Base-by-base conservation (phyloP, 30 jellyfish, hydroid and myxozoan species). In the Morbakka virulenta region DNA sequence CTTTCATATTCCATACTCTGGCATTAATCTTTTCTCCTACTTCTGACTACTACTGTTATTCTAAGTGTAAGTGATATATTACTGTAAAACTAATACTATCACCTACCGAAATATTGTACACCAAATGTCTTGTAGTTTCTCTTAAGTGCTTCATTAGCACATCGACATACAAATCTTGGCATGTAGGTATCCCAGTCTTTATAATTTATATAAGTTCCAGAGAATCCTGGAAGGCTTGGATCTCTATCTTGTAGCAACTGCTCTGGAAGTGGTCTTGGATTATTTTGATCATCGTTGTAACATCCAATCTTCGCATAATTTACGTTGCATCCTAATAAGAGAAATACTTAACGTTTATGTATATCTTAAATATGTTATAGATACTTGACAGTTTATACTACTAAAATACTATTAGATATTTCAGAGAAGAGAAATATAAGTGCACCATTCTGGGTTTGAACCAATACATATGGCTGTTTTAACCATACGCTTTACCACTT, bases 221-320 rank as follows among this genome's bases (percentile, higher is more conserved):
- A 70, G 65, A 64, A 81, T 3, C 67, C 86, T 11, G 92, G 65
- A 2, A 77, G 67, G 29, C 78, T 72, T 13, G 86, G 85, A 51
- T 87, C 75, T 25, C 74, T 74, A 66, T 91, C 98, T 2, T 85
- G 77, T 68, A 91, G 74, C 64, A 91, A 69, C 50, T 65, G 79
- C 32, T 77, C 91, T 41, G 98, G 96, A 32, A 91, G 74, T 20
- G 98, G 98, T 49, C 96, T 64, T 47, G 96, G 98, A 48, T 49
- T 84, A 65, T 91, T 91, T 61, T 88, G 95, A 32, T 91, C 98
- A 52, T 91, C 98, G 62, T 85, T 84, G 62, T 83, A 91, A 47
- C 98, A 91, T 24, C 98, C 98, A 27, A 91, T 64, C 57, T 91
- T 91, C 1, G 89, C 96, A 49, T 61, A 91, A 34, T 84, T 91